Percentiles rank a stretch among this genome's conserved stretches.
These are phyloP conservation scores for Henricia sp. DNA, from an alignment of 53 echinoderm and acorn worm genomes.

Conservation along the genomic window DNA sequence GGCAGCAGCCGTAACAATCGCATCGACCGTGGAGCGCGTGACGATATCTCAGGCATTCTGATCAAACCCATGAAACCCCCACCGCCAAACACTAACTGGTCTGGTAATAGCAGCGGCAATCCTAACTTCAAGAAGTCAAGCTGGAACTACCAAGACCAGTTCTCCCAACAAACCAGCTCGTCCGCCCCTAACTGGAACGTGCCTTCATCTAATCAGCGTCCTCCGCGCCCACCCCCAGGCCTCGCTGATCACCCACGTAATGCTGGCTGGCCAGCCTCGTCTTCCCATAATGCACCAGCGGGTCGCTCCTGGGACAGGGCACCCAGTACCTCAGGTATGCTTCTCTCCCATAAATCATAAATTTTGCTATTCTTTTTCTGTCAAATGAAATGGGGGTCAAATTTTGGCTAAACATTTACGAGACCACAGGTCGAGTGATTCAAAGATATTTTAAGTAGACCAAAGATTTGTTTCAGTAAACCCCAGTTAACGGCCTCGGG, in stretches of 20 bases:
- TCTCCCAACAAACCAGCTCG: conserved; percentile 66
- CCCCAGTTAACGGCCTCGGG: too few relatives aligned
- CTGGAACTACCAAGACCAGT: conserved; percentile 81
- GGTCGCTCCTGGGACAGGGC: conserved; percentile 54
- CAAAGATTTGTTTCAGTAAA: too few relatives aligned
- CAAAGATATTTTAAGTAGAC: too few relatives aligned
- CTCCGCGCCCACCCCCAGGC: conserved; percentile 91
- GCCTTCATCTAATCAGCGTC: conserved; percentile 64
- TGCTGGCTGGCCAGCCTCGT: conserved; percentile 59
- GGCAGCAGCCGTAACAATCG: conserved; percentile 63
- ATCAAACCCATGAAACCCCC: conserved; percentile 99
- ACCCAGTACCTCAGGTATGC: conserved; percentile 67
- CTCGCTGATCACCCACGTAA: conserved; percentile 80
- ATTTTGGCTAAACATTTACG: too few relatives aligned
- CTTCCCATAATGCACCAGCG: conserved; percentile 41
- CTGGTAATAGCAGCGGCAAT: conserved; percentile 55
- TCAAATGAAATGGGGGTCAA: too few relatives aligned
- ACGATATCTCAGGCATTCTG: conserved; percentile 93
- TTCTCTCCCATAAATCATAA: too few relatives aligned
- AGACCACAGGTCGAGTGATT: too few relatives aligned
- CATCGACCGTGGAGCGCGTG: conserved; percentile 57
- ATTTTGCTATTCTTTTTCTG: too few relatives aligned
- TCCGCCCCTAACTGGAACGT: conserved; percentile 73
- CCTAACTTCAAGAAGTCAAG: conserved; percentile 73
- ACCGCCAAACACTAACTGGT: conserved; percentile 65